Evolutionary conservation across 2,888 invertebrate genomes (phyloP), one percentile per base, ranked within the genome.

Genomic region (Lordiphosa fenestrarum): DNA sequence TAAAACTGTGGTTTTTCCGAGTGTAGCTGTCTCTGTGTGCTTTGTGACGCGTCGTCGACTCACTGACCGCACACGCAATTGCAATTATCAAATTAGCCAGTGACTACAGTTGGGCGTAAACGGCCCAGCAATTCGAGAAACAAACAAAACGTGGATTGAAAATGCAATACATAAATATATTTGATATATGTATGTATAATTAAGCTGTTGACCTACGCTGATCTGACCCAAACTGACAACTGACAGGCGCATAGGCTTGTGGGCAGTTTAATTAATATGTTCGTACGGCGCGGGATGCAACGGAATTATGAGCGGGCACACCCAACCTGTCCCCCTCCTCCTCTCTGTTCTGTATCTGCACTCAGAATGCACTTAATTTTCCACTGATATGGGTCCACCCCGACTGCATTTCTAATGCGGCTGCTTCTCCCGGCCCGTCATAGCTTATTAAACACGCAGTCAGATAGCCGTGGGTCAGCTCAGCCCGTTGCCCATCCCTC

Each of bases 21-120:
- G 30, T 30, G 30, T 30, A 30, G 1, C 3, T 9, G 30, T 10
- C 30, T 9, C 3, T 30, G 10, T 25, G 25, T 7, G 25, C 25
- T 3, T 30, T 10, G 6, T 50, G 69, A 30, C 56, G 48, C 40
- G 41, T 33, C 37, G 40, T 4, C 33, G 46, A 53, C 41, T 38
- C 41, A 47, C 53, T 55, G 56, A 57, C 59, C 63, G 76, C 66
- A 53, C 73, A 53, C 56, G 65, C 64, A 66, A 66, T 55, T 77
- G 70, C 74, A 81, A 86, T 86, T 85, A 84, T 85, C 66, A 78
- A 85, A 83, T 85, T 81, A 83, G 66, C 48, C 38, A 42, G 53
- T 39, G 36, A 54, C 33, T 19, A 44, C 0, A 10, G 30, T 30
- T 30, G 44, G 42, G 38, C 10, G 21, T 6, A 30, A 52, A 44